Base-by-base conservation (phyloP, 2,888 invertebrate genomes). In the Platycnemis pennipes region DNA sequence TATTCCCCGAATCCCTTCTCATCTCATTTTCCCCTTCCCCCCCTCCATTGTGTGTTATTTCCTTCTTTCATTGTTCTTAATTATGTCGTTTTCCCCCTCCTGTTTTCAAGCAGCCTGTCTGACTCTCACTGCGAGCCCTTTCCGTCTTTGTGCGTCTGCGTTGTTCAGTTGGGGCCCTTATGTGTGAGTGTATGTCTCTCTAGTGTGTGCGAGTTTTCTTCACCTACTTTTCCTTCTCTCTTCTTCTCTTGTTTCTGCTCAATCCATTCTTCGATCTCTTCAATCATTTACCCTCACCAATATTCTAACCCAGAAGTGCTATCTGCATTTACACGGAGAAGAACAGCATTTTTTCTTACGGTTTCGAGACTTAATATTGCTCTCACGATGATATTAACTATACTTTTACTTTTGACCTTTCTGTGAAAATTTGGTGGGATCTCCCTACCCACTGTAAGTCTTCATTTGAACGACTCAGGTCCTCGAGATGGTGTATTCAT, bases 11-110 rank as follows among this genome's bases (percentile, higher is more conserved):
- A 91, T 69, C 91, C 91, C 63, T 69, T 63, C 77, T 37, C 91
- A 63, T 44, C 91, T 91, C 69, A 91, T 91, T 91, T 91, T 91
- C 91, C 77, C 77, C 37, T 77, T 91, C 63, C 44, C 63, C 46
- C 26, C 37, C 87, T 91, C 91, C n/a, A 91, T 91, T 91, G 91
- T 91, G 91, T 91, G 91, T 91, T 91, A 91, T 91, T 91, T 91
- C 91, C 91, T 91, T 91, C 91, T 63, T 91, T 91, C 91, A 91
- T 91, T 91, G 91, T 91, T 91, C 91, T 91, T 91, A 91, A 91
- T 91, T 91, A 91, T 91, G 91, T 91, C 91, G 91, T 91, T 91
- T 91, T 91, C 56, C 56, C 42, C 56, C 56, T 56, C 89, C 63
- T 44, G 37, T 77, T 77, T 91, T 45, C 69, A 91, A 63, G 44